A percentile compares a stretch with the other conserved stretches of the same genome.
Conservation (phyloP, 2,888 invertebrate species). For the Campoplex capitator region DNA sequence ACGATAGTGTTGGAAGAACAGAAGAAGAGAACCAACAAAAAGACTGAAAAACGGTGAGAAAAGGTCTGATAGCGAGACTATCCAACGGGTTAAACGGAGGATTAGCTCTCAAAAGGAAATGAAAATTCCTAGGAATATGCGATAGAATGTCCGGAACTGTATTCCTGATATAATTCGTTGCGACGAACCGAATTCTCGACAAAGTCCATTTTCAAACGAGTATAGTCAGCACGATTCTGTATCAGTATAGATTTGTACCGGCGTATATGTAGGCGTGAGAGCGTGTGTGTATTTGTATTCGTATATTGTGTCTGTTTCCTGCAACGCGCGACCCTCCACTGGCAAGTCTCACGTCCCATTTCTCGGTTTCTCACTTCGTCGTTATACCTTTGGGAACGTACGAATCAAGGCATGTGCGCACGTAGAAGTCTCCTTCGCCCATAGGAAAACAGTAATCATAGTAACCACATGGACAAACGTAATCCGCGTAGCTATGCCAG, state of each 20-base stretch:
- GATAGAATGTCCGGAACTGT: constrained; percentile 4
- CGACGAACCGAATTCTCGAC: constrained; percentile 45
- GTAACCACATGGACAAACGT: constrained; percentile 71
- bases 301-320: constrained; percentile 3
- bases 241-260: not conserved
- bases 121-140: constrained; percentile 12
- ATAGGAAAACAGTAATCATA: constrained; percentile 82
- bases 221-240: constrained; percentile 43
- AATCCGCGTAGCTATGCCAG: constrained; percentile 43
- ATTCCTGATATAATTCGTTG: constrained; percentile 36
- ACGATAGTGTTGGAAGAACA: not conserved
- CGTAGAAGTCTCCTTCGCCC: constrained; percentile 71
- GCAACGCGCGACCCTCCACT: constrained; percentile 1
- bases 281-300: constrained; percentile 7
- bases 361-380: constrained; percentile 39
- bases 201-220: constrained; percentile 35
- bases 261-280: not conserved
- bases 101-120: constrained; percentile 25
- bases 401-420: constrained; percentile 54
- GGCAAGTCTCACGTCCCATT: not conserved
- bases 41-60: not conserved
- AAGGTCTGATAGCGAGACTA: not conserved
- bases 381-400: constrained; percentile 74
- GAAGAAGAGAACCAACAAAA: not conserved
- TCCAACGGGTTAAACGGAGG: constrained; percentile 10